These are phyloP conservation scores for Neoaliturus tenellus DNA, from an alignment of 2,888 invertebrate species.

Conservation along the genomic window DNA sequence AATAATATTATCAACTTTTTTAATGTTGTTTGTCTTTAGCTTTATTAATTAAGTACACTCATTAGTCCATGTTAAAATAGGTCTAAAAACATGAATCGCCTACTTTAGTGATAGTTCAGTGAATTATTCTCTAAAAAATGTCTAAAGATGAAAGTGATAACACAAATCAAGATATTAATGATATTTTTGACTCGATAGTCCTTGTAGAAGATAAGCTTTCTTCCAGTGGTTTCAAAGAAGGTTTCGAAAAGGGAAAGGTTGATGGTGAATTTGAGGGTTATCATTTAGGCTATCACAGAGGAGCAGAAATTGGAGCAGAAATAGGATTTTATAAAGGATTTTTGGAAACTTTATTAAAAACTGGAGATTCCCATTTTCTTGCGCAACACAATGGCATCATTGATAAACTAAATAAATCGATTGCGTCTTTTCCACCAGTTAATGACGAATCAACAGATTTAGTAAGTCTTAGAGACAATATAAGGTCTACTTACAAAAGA, in stretches of 20 bases:
- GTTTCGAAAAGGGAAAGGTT: conserved; percentile 77
- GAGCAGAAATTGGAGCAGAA: conserved; percentile 85
- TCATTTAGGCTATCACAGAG: conserved; percentile 87
- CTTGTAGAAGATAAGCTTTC: conserved; percentile 81
- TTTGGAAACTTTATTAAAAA: conserved; percentile 73
- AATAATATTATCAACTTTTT: no score
- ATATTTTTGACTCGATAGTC: conserved; percentile 82
- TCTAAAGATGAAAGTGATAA: background rate
- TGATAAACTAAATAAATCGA: conserved; percentile 76
- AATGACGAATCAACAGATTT: conserved; percentile 83
- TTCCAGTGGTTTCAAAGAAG: conserved; percentile 81
- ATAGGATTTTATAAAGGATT: conserved; percentile 84
- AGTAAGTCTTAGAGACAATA: conserved; percentile 76
- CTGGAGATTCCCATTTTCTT: background rate
- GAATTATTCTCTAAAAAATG: background rate
- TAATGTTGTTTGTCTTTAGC: no score
- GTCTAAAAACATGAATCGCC: no score
- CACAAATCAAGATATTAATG: conserved; percentile 73
- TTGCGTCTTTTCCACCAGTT: conserved; percentile 79
- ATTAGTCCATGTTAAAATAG: no score
- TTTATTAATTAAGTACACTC: no score
- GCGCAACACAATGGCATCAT: conserved; percentile 75
- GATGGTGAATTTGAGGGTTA: conserved; percentile 80
- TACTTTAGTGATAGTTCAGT: background rate
- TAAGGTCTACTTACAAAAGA: conserved; percentile 82